Conservation (phyloP, 2,113 vertebrate species). For the Tricholaema leucomelas region DNA sequence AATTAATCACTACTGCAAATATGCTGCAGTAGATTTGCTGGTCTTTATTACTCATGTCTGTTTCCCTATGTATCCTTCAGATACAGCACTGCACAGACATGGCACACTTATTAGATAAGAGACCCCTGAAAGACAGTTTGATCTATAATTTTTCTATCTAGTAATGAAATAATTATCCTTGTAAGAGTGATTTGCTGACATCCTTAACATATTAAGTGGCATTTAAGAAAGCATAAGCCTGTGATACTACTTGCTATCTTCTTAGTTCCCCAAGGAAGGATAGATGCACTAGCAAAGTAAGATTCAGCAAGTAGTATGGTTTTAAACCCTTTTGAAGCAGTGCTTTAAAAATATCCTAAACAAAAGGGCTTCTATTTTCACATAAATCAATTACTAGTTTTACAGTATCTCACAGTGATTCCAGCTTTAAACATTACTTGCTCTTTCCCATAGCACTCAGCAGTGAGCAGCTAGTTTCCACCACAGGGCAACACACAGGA, state of each 20-base stretch:
- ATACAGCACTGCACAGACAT: background rate
- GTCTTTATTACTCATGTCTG: background rate
- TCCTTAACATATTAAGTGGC: background rate
- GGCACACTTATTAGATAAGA: background rate
- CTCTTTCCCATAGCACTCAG: background rate
- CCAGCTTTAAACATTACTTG: background rate
- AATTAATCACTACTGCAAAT: background rate
- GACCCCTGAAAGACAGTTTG: background rate
- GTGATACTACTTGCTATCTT: background rate
- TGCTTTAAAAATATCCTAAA: background rate
- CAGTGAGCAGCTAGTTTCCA: background rate
- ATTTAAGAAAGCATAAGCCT: background rate
- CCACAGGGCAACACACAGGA: background rate
- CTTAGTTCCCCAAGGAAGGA: background rate
- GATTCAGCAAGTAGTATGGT: background rate
- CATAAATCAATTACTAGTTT: too few species aligned
- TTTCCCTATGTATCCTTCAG: background rate
- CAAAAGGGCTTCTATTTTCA: too few species aligned
- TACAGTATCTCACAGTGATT: background rate
- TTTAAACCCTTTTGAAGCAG: background rate
- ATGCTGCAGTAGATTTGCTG: background rate
- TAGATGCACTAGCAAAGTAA: background rate
- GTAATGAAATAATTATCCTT: background rate
- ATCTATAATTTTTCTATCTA: background rate
- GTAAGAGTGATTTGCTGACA: background rate